phyloP scores from a whole-genome alignment of 1,140 invertebrate genomes.

The Lamellibrachia luymesi region DNA sequence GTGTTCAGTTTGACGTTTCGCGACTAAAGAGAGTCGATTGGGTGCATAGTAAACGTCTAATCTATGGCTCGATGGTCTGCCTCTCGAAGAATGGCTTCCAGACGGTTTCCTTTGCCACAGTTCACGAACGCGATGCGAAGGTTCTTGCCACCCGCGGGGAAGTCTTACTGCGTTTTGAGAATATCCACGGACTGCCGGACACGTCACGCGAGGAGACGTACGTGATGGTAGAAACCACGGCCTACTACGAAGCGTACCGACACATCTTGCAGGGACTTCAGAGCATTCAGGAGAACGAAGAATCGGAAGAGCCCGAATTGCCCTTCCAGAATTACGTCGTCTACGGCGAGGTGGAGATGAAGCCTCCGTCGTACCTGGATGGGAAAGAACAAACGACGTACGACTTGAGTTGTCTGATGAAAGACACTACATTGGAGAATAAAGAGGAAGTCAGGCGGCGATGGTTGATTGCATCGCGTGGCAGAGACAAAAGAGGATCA shows the following conservation, averaged over 20 bases:
- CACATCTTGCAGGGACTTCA: conserved; percentile 56
- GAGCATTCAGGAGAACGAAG: conserved; percentile 36
- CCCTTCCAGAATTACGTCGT: conserved; percentile 53
- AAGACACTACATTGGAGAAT: not conserved
- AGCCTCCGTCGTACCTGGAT: conserved; percentile 38
- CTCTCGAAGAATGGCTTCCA: conserved; percentile 70
- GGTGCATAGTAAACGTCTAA: conserved; percentile 61
- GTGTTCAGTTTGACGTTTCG: conserved; percentile 43
- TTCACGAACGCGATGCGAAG: conserved; percentile 47
- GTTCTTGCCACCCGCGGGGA: not conserved
- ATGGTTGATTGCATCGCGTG: conserved; percentile 21
- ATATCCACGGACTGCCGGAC: not conserved
- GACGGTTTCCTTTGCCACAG: conserved; percentile 68
- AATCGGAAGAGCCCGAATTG: conserved; percentile 32
- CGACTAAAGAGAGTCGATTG: conserved; percentile 43
- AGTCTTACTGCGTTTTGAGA: not conserved
- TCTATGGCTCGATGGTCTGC: conserved; percentile 71
- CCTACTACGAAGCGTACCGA: conserved; percentile 60
- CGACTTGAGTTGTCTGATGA: conserved; percentile 29
- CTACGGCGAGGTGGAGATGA: conserved; percentile 34
- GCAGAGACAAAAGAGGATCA: not conserved
- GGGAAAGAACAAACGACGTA: conserved; percentile 18
- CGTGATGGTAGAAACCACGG: conserved; percentile 57
- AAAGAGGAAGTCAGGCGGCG: conserved; percentile 28
- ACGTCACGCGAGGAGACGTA: not conserved